Percentiles rank a stretch among this genome's conserved stretches.
Evolutionary conservation across 2,888 invertebrate genomes (phyloP).

Genomic region (Sesamia inferens): DNA sequence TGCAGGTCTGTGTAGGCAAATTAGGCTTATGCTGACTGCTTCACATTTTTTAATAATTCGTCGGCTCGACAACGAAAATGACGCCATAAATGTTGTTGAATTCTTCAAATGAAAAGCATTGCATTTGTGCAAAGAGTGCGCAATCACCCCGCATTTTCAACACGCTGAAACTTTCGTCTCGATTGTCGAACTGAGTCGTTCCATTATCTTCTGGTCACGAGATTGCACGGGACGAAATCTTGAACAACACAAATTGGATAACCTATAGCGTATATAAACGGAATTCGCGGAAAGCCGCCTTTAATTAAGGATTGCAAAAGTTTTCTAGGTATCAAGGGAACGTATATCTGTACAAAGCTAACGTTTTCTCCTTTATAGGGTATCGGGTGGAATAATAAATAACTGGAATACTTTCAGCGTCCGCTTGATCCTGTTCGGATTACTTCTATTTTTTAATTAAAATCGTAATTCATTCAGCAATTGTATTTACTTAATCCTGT

Average conservation of each 20-base stretch:
- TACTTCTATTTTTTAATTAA: slow-evolving; percentile 26
- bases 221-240: slow-evolving; percentile 3
- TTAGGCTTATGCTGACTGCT: neutral
- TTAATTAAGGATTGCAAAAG: slow-evolving; percentile 36
- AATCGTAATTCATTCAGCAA: neutral
- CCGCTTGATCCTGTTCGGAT: slow-evolving; percentile 4
- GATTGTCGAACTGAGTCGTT: slow-evolving; percentile 4
- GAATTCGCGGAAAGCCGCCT: slow-evolving; percentile 15
- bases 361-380: slow-evolving; percentile 38
- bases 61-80: neutral
- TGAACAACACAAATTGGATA: neutral
- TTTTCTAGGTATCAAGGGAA: slow-evolving; percentile 33
- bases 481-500: neutral
- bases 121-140: neutral
- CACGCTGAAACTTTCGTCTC: slow-evolving; percentile 13
- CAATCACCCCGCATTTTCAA: slow-evolving; percentile 8
- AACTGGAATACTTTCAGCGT: slow-evolving; percentile 26
- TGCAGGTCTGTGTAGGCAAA: neutral
- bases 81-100: neutral
- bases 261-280: neutral
- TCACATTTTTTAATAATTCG: neutral
- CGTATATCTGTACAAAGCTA: slow-evolving; percentile 32
- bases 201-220: slow-evolving; percentile 24
- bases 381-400: slow-evolving; percentile 33
- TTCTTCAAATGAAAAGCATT: neutral